Evolutionary conservation across 1,140 invertebrate species (phyloP).

Genomic region (Drosophila tropicalis): DNA sequence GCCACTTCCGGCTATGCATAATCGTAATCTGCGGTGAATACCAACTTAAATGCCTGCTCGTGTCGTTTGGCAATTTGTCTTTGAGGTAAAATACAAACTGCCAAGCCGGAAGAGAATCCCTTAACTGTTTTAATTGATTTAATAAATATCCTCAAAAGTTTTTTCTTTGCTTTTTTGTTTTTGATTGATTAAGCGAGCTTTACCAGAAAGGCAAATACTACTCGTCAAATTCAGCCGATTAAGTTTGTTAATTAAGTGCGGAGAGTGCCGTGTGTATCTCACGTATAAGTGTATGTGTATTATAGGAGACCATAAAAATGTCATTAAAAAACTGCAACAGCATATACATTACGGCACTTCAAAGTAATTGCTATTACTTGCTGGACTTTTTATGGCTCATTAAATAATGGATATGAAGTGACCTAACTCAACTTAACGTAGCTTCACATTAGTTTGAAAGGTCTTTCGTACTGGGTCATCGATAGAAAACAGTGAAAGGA

Average conservation of each 20-base stretch:
- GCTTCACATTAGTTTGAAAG: background rate
- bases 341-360: constrained; percentile 41
- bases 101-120: constrained; percentile 34
- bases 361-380: constrained; percentile 35
- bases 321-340: constrained; percentile 40
- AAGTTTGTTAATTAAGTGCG: constrained; percentile 29
- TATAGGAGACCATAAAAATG: constrained; percentile 52
- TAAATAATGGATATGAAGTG: constrained; percentile 33
- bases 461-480: background rate
- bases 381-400: constrained; percentile 44
- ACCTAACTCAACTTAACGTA: constrained; percentile 8
- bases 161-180: constrained; percentile 1
- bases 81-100: constrained; percentile 53
- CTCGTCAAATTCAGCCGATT: constrained; percentile 17
- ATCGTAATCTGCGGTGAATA: constrained; percentile 60
- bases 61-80: constrained; percentile 68
- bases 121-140: constrained; percentile 76
- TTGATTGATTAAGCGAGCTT: constrained; percentile 44
- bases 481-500: background rate
- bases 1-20: constrained; percentile 59
- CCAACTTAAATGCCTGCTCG: constrained; percentile 59
- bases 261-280: background rate
- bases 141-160: constrained; percentile 43
- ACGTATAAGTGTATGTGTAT: constrained; percentile 30
- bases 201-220: constrained; percentile 27